Base-by-base conservation (phyloP, 2,113 vertebrate genomes). In the Silurus meridionalis region DNA sequence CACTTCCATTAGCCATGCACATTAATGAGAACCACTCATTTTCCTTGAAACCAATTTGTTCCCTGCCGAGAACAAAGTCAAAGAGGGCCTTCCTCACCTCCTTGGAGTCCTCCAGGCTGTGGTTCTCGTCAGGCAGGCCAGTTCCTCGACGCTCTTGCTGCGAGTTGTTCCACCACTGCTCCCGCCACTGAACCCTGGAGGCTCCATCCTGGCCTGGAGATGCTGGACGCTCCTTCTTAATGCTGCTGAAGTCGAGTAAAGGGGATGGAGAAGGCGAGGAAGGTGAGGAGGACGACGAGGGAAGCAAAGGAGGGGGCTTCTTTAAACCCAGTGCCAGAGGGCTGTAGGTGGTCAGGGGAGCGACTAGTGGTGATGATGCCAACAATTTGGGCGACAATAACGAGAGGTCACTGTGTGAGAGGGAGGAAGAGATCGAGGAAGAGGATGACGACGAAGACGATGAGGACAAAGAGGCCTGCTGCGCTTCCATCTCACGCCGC, bases 401-500 rank as follows among this genome's bases (percentile, higher is more conserved):
- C 57, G 95, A 93, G 8, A 96, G 93, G 85, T 96, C 89, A 48
- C 96, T 93, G 89, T 97, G 97, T 92, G 97, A 93, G 74, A 96
- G 90, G 4, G 96, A 95, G 37, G 93, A 93, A 37, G 93, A 93
- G 57, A 95, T 88, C 55, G 94, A 95, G 46, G 95, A 95, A 61
- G 93, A 93, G 63, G 95, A 89, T 28, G 93, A 93, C 72, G 95
- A 89, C 72, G 95, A 95, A 25, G 96, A 90, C 75, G 95, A 95
- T 61, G 96, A 90, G 58, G 96, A 95, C 64, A 97, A 94, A 85
- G 95, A 95, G 17, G 96, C 95, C 93, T 97, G 96, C 95, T 97
- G 97, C 83, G 97, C 97, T 93, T 97, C 96, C 96, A 97, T 97
- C 90, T 97, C 96, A 0, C 96, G 95, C 87, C 96, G 95, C 78